A percentile compares a stretch with the other conserved stretches of the same genome.
Evolutionary conservation across 2,797 vertebrate species (phyloP).

Genomic region (Danio jaintianensis): DNA sequence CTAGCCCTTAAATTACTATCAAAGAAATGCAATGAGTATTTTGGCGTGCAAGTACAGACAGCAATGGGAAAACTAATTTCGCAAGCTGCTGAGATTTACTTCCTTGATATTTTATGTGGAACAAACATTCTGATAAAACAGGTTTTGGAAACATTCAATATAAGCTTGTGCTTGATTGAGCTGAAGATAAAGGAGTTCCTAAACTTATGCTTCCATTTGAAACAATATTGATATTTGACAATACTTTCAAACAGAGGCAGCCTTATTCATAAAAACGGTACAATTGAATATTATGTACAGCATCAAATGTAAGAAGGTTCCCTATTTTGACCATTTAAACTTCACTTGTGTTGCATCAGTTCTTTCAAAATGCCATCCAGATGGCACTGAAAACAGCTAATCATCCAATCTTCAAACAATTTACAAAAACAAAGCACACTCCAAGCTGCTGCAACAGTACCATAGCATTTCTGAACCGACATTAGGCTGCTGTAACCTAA

Average conservation of each 20-base stretch:
- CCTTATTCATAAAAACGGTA: neutral
- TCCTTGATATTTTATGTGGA: neutral
- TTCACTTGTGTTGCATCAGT: neutral
- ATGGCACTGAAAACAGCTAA: neutral
- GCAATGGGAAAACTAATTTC: neutral
- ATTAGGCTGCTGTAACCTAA: neutral
- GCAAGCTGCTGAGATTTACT: neutral
- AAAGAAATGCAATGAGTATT: neutral
- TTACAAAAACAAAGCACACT: neutral
- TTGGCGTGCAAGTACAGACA: neutral
- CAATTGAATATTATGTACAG: neutral
- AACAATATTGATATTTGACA: too few relatives aligned
- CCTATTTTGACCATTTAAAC: neutral
- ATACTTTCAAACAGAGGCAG: neutral
- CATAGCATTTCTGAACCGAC: neutral
- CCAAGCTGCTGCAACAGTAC: neutral
- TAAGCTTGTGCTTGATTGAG: slow-evolving; percentile 8
- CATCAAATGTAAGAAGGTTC: neutral
- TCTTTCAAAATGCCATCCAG: neutral
- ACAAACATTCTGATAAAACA: neutral
- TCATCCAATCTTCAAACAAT: neutral
- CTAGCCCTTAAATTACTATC: neutral
- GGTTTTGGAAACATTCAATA: neutral
- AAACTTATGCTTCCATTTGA: neutral
- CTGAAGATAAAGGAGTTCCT: neutral